Evolutionary conservation across 2,888 invertebrate species (phyloP).

Genomic region (Polylopha cassiicola): DNA sequence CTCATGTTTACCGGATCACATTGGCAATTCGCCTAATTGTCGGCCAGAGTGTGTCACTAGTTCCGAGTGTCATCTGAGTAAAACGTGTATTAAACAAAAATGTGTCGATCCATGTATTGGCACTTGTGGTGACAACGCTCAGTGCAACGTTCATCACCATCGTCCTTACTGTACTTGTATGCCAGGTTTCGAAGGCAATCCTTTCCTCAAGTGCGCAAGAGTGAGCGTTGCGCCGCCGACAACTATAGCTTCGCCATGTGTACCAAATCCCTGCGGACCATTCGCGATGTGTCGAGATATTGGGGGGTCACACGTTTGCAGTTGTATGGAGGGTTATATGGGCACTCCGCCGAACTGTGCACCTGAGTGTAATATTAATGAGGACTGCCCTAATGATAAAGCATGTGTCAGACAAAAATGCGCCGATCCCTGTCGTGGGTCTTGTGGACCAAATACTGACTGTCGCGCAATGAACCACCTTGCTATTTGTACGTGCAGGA

Average conservation of each 20-base stretch:
- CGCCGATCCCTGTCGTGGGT: constrained; percentile 82
- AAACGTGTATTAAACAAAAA: constrained; percentile 85
- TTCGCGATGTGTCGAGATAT: constrained; percentile 79
- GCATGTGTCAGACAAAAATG: constrained; percentile 87
- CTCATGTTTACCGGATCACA: constrained; percentile 81
- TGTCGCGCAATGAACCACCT: constrained; percentile 86
- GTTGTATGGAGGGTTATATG: constrained; percentile 79
- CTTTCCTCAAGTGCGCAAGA: constrained; percentile 76
- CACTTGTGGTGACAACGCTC: constrained; percentile 82
- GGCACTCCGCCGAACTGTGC: constrained; percentile 84
- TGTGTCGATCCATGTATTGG: constrained; percentile 90
- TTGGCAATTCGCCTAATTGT: constrained; percentile 86
- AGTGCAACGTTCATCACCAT: constrained; percentile 82
- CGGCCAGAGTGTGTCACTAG: constrained; percentile 88
- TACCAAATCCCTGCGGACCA: constrained; percentile 83
- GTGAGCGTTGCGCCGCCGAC: constrained; percentile 75
- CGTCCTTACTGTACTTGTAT: constrained; percentile 85
- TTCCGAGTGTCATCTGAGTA: constrained; percentile 86
- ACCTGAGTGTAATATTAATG: constrained; percentile 86
- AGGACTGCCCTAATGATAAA: constrained; percentile 84
- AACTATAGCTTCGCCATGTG: constrained; percentile 71
- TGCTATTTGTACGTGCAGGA: constrained; percentile 84
- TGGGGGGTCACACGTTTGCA: constrained; percentile 75
- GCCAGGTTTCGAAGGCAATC: constrained; percentile 84
- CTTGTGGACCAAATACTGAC: constrained; percentile 82